Conservation (phyloP, 2,888 invertebrate species). For the Malacosoma neustria region DNA sequence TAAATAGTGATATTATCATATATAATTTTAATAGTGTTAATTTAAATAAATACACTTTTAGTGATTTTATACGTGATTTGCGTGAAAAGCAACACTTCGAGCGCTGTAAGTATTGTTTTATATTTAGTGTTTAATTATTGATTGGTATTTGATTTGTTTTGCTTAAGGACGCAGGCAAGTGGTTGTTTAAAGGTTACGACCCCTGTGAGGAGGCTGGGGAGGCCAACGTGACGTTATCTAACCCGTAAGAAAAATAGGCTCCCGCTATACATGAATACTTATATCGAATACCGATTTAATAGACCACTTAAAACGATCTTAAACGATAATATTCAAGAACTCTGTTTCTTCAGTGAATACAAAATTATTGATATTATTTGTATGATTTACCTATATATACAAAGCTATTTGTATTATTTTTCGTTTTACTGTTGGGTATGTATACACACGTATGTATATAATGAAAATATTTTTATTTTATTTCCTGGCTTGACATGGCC, state of each 20-base stretch:
- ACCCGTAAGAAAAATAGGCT: slow-evolving; percentile 17
- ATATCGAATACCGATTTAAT: neutral
- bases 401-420: too few relatives aligned
- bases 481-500: too few relatives aligned
- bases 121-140: slow-evolving; percentile 24
- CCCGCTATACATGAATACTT: neutral
- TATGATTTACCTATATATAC: too few relatives aligned
- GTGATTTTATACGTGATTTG: slow-evolving; percentile 6
- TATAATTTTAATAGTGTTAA: slow-evolving; percentile 8
- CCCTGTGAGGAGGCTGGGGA: slow-evolving; percentile 33
- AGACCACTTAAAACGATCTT: neutral
- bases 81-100: slow-evolving; percentile 12
- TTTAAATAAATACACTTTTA: slow-evolving; percentile 10
- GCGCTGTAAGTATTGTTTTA: slow-evolving; percentile 33
- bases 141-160: slow-evolving; percentile 45
- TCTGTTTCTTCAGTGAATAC: too few relatives aligned
- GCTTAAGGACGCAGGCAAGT: slow-evolving; percentile 26
- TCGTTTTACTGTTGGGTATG: too few relatives aligned
- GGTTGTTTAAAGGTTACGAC: slow-evolving; percentile 55
- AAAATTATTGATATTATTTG: too few relatives aligned
- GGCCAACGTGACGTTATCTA: slow-evolving; percentile 44
- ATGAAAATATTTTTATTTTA: too few relatives aligned
- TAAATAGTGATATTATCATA: neutral
- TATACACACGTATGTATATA: too few relatives aligned
- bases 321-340: too few relatives aligned